Evolutionary conservation across 1,140 invertebrate species (phyloP), one percentile per base, ranked within the genome.

Genomic region (Plutomurus gul): DNA sequence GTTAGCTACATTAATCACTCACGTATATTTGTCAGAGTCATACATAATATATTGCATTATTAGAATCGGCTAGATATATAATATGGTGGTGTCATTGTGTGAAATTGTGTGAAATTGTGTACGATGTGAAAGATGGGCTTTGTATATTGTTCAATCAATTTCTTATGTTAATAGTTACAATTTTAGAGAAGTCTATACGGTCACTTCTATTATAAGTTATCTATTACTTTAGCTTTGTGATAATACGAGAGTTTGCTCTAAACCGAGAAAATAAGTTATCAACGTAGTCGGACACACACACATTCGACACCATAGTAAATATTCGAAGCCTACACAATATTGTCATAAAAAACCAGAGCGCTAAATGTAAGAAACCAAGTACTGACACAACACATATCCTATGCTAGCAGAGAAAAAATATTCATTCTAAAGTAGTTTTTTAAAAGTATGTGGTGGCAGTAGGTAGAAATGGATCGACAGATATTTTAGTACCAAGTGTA

Each of bases 181-280:
- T n/a, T n/a, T n/a, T n/a, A n/a, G n/a, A n/a, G n/a, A n/a, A n/a
- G n/a, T n/a, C n/a, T n/a, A n/a, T n/a, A n/a, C n/a, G n/a, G n/a
- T n/a, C n/a, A n/a, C n/a, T n/a, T n/a, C n/a, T n/a, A n/a, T n/a
- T n/a, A n/a, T n/a, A n/a, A n/a, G n/a, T n/a, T n/a, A n/a, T n/a
- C n/a, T n/a, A n/a, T n/a, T n/a, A n/a, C n/a, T 43, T n/a, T 43
- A 43, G 2, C n/a, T 43, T 43, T 43, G 39, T 43, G 39, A 13
- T n/a, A 43, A n/a, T 10, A 2, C n/a, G n/a, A 43, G 39, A 43
- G 39, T 13, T 13, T n/a, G n/a, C 39, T 43, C n/a, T 36, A 33
- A 25, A 65, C 30, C 56, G n/a, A 65, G 56, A 65, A 65, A 65
- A 36, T 65, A 65, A 65, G 27, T 65, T 65, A 65, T 33, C 27